These are phyloP conservation scores for Salminus brasiliensis DNA, from an alignment of 2,113 vertebrate species.

Conservation along the genomic window DNA sequence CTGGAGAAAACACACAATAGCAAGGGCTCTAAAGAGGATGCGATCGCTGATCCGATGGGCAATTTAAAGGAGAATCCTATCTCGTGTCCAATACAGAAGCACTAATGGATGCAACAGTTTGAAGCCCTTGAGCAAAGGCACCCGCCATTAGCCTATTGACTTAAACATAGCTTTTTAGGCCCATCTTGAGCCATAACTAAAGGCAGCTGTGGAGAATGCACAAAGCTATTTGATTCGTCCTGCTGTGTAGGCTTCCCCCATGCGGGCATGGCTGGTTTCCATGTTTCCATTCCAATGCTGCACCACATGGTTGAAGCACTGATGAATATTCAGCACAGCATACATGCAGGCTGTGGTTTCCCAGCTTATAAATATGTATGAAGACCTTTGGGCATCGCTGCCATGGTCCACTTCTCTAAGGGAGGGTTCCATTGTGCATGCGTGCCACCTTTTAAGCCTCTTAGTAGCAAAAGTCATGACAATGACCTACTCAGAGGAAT, in stretches of 20 bases:
- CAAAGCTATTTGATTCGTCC: not conserved
- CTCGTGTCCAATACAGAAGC: not conserved
- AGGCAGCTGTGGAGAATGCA: not conserved
- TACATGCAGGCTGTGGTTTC: slow-evolving; percentile 18
- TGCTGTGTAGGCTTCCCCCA: not conserved
- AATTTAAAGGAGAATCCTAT: not conserved
- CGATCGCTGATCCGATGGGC: not conserved
- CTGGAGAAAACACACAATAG: not conserved
- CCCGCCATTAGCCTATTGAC: slow-evolving; percentile 24
- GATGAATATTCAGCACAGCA: slow-evolving; percentile 41
- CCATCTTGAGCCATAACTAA: slow-evolving; percentile 11
- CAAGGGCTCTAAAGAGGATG: not conserved
- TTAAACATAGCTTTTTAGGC: not conserved
- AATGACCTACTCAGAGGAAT: not conserved
- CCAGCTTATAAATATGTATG: slow-evolving; percentile 28
- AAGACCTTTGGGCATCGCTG: slow-evolving; percentile 25
- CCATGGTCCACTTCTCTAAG: not conserved
- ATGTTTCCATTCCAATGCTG: slow-evolving; percentile 13
- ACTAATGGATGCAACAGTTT: not conserved
- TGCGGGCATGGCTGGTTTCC: slow-evolving; percentile 1
- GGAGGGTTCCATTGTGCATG: not conserved
- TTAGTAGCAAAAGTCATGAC: not conserved
- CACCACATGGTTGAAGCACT: not conserved
- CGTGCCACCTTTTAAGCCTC: not conserved
- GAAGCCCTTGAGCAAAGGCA: not conserved